These are phyloP conservation scores for Coelopa pilipes DNA, from an alignment of 2,888 invertebrate genomes.

Conservation along the genomic window DNA sequence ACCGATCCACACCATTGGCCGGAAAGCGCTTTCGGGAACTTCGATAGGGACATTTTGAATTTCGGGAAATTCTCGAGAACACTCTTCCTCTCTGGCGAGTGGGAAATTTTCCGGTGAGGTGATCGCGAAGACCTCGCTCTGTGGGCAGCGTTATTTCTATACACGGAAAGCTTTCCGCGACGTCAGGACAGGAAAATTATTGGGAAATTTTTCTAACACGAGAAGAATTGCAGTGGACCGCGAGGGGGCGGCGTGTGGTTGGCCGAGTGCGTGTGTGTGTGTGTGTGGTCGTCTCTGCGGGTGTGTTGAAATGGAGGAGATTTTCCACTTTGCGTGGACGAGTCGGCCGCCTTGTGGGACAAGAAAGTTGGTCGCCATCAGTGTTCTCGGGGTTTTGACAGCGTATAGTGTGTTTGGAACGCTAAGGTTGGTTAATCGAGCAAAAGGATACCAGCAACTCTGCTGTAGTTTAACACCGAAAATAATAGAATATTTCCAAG, in stretches of 20 bases:
- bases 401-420: conserved; percentile 69
- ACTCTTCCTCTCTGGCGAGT: background rate
- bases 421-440: conserved; percentile 66
- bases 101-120: too few species aligned
- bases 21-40: conserved; percentile 9
- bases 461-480: background rate
- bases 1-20: background rate
- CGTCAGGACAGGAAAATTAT: conserved; percentile 45
- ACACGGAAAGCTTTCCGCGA: conserved; percentile 14
- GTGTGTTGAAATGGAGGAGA: conserved; percentile 27
- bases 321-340: conserved; percentile 44
- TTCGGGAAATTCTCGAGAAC: conserved; percentile 18
- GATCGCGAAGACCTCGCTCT: background rate
- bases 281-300: conserved; percentile 30
- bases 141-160: background rate
- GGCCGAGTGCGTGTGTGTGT: conserved; percentile 21
- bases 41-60: conserved; percentile 22
- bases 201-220: conserved; percentile 52
- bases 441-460: conserved; percentile 10
- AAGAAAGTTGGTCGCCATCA: conserved; percentile 65
- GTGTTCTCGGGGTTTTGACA: conserved; percentile 69
- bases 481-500: too few species aligned
- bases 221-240: conserved; percentile 27
- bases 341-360: conserved; percentile 64
- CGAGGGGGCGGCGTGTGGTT: conserved; percentile 8